phyloP scores from a whole-genome alignment of 2,797 vertebrate genomes.

The Darevskia nairensis region DNA sequence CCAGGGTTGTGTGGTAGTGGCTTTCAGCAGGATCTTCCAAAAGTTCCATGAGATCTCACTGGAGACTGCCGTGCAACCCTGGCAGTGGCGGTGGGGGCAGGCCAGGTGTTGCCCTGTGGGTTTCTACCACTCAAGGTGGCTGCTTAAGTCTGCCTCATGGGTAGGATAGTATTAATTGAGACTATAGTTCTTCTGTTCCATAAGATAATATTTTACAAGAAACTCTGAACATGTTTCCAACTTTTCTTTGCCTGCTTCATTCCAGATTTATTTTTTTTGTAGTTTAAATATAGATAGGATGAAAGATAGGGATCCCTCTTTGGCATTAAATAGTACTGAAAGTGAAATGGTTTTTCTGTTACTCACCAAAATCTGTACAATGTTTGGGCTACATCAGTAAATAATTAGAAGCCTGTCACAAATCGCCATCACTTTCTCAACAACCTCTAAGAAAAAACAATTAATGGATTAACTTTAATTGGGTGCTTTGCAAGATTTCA shows the following conservation, averaged over 20 bases:
- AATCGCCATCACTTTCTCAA: constrained; percentile 29
- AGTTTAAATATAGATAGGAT: constrained; percentile 13
- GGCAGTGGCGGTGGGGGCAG: too few species aligned
- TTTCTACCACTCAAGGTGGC: too few species aligned
- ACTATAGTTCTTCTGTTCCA: not conserved
- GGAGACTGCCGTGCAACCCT: too few species aligned
- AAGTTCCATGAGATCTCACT: too few species aligned
- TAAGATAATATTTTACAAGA: not conserved
- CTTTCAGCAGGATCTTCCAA: too few species aligned
- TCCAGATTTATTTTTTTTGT: not conserved
- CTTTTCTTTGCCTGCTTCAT: not conserved
- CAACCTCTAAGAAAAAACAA: constrained; percentile 26
- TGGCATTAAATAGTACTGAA: constrained; percentile 13
- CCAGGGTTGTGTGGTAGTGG: too few species aligned
- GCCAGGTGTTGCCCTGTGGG: too few species aligned
- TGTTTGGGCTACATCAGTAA: constrained; percentile 9
- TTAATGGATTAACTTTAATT: constrained; percentile 41
- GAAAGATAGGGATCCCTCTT: not conserved
- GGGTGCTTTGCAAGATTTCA: constrained; percentile 40
- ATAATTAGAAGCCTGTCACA: constrained; percentile 16
- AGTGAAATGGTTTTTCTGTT: constrained; percentile 22
- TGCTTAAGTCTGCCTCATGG: too few species aligned
- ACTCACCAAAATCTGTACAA: constrained; percentile 11
- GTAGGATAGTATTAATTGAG: not conserved
- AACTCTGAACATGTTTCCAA: not conserved